These are phyloP conservation scores for Channallabes apus DNA, from an alignment of 2,797 vertebrate genomes.

Conservation along the genomic window DNA sequence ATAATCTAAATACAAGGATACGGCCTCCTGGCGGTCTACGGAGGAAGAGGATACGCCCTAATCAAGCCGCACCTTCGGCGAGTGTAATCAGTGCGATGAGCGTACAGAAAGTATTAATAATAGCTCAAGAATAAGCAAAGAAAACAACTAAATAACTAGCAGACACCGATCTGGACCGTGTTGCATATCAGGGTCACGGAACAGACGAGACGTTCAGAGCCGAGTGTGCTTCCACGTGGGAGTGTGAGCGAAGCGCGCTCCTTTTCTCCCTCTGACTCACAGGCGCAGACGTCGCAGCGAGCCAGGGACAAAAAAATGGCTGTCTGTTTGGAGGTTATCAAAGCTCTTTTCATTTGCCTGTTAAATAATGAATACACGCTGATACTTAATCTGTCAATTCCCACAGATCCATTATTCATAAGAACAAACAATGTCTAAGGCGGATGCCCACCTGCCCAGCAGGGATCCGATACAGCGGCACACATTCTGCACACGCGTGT, in stretches of 20 bases:
- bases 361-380: slow-evolving; percentile 61
- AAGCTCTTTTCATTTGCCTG: slow-evolving; percentile 55
- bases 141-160: slow-evolving; percentile 15
- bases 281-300: slow-evolving; percentile 46
- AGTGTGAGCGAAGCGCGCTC: slow-evolving; percentile 27
- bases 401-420: slow-evolving; percentile 62
- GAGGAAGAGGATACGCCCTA: neutral
- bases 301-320: slow-evolving; percentile 43
- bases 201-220: slow-evolving; percentile 34
- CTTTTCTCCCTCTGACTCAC: slow-evolving; percentile 57
- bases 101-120: neutral
- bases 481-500: neutral
- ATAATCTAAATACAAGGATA: slow-evolving; percentile 8
- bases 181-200: slow-evolving; percentile 10
- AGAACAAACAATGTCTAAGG: slow-evolving; percentile 55
- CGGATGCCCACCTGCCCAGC: slow-evolving; percentile 49
- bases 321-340: slow-evolving; percentile 56
- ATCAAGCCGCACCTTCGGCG: neutral
- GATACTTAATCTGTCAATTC: slow-evolving; percentile 59
- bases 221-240: slow-evolving; percentile 26
- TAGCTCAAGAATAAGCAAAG: neutral
- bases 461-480: slow-evolving; percentile 28
- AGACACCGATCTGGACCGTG: slow-evolving; percentile 2
- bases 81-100: neutral
- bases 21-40: neutral